These are phyloP conservation scores for Nephrotoma appendiculata DNA, from an alignment of 2,888 invertebrate genomes.

Conservation along the genomic window DNA sequence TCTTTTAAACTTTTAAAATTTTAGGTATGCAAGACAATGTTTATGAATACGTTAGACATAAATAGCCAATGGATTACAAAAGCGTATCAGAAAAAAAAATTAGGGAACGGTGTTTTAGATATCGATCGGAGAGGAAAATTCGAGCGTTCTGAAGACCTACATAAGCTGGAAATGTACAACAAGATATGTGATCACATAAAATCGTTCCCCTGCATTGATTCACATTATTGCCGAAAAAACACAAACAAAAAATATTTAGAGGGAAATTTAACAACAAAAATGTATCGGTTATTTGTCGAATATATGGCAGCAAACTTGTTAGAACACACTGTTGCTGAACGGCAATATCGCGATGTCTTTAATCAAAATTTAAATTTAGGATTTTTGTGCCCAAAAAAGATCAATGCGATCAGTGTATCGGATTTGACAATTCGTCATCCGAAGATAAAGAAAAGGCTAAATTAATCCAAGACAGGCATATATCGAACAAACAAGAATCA, in stretches of 20 bases:
- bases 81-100: too few species aligned
- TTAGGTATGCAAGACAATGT: too few species aligned
- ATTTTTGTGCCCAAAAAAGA: not conserved
- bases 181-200: too few species aligned
- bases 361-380: not conserved
- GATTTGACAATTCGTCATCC: not conserved
- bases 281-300: not conserved
- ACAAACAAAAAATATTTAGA: not conserved
- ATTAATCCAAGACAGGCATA: not conserved
- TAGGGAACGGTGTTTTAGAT: too few species aligned
- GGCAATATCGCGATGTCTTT: not conserved
- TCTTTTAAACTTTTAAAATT: too few species aligned
- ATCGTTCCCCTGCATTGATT: too few species aligned
- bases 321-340: not conserved
- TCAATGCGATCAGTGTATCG: not conserved
- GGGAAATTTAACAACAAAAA: not conserved
- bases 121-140: too few species aligned
- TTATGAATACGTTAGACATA: too few species aligned
- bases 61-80: too few species aligned
- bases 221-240: too few species aligned
- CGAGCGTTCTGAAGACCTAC: too few species aligned
- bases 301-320: not conserved
- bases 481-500: not conserved
- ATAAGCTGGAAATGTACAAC: too few species aligned
- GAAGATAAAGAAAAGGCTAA: not conserved